Evolutionary conservation across 2,888 invertebrate genomes (phyloP).

Genomic region (Lasioglossum pauxillum): DNA sequence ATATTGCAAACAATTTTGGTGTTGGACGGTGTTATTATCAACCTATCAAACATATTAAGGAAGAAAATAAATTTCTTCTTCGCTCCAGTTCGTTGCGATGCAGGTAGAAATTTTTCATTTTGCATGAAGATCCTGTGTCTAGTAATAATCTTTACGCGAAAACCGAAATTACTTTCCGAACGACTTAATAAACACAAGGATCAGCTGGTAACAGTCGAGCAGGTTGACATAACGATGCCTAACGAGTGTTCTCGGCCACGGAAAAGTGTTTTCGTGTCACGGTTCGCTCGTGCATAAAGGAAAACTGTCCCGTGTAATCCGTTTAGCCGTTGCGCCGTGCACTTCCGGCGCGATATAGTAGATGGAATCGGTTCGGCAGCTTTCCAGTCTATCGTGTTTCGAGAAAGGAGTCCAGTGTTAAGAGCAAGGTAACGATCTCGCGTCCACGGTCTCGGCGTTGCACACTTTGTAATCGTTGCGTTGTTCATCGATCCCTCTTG

Average conservation of each 20-base stretch:
- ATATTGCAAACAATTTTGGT: no score
- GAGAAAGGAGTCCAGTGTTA: slow-evolving; percentile 64
- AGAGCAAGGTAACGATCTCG: slow-evolving; percentile 68
- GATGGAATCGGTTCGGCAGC: not conserved
- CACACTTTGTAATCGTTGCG: slow-evolving; percentile 21
- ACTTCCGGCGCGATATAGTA: slow-evolving; percentile 15
- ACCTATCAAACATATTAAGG: no score
- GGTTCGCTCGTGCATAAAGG: not conserved
- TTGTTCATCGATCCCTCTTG: not conserved
- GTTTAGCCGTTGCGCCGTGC: not conserved
- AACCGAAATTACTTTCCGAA: no score
- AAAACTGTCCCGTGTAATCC: not conserved
- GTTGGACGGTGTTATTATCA: no score
- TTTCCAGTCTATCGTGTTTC: slow-evolving; percentile 18
- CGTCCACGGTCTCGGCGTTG: slow-evolving; percentile 29
- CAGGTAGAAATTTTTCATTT: no score
- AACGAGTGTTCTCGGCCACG: not conserved
- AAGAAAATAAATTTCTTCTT: no score
- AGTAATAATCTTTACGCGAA: no score
- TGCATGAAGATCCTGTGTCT: no score
- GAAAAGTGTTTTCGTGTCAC: not conserved
- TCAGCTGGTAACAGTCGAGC: not conserved
- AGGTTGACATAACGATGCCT: not conserved
- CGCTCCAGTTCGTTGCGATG: no score
- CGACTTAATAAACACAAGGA: not conserved